Base-by-base conservation (phyloP, 1,140 invertebrate genomes). In the Caenorhabditis briggsae region DNA sequence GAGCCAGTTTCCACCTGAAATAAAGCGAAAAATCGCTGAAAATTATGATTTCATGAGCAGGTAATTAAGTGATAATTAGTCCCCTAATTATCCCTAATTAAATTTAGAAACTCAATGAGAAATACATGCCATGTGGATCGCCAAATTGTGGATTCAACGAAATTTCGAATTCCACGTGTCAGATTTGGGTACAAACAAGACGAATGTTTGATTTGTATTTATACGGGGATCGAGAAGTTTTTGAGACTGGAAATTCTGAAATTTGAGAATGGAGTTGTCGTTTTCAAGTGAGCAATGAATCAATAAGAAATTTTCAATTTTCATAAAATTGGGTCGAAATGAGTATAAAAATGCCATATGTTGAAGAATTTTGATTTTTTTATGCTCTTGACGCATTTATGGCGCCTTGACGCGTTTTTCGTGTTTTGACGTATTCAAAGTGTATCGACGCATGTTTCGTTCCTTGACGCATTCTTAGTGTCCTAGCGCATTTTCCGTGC, bases 11-110 rank as follows among this genome's bases (percentile, higher is more conserved):
- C 59, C 59, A 11, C 18, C n/a, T 23, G 59, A 61, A 25, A 20
- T 61, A 9, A 61, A 25, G 14, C 20, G 12, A 33, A 23, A 25
- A 25, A 23, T 61, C 3, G 59, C 25, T 11, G 8, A 61, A 14
- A 61, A 61, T 25, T 33, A 25, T 20, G 59, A 61, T 25, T 33
- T 61, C 25, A 61, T 61, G 59, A 25, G 59, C 59, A 61, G 59
- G 59, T 61, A 33, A 58, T n/a, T 12, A 5, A 0, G 16, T n/a
- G 56, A 2, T 7, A 16, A 58, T n/a, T n/a, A 16, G 16, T 58
- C 56, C 14, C 12, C 1, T n/a, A 58, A 18, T 33, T 33, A 33
- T 3, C 11, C 33, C 18, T 58, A 8, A 8, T 33, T 61, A 33
- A 33, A n/a, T 61, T n/a, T 12, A 61, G 59, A 61, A 2, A 9